Evolutionary conservation across 2,888 invertebrate species (phyloP), one percentile per base, ranked within the genome.

Genomic region (Temnothorax unifasciatus): DNA sequence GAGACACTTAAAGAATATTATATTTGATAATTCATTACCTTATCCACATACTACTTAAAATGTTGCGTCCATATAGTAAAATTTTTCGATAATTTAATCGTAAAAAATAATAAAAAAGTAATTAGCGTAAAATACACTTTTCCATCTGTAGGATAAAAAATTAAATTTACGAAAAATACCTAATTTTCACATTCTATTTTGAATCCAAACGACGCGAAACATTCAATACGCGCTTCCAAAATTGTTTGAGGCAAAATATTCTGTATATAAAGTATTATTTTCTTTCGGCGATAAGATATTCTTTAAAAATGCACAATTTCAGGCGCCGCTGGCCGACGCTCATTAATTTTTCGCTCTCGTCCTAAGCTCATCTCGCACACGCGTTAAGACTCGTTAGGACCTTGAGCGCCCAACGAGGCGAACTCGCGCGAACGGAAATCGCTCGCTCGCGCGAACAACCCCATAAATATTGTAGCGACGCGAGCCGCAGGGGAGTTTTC

Each of bases 381-480:
- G 90, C 89, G 90, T 89, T 91, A 90, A 90, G 87, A 91, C 87
- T 91, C 86, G 90, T 87, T 90, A 91, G 89, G 90, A 91, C 90
- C 90, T 92, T 92, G 91, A 90, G 90, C 90, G 92, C 85, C 87
- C 92, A 93, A 90, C 93, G 91, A 89, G 91, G 92, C 93, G 93
- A 92, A 79, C 90, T 90, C 92, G 93, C 93, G 91, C 93, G 92
- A 93, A 90, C 92, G 93, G 92, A 92, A 93, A 93, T 93, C 93
- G 92, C 91, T 86, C 89, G 91, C 91, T 92, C 92, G 92, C 92
- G 92, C 93, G 92, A 92, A 92, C 92, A 92, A 92, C 93, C 92
- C 92, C 89, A 92, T 92, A 93, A 93, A 93, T 93, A 93, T 93
- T 93, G 91, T 90, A 91, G 90, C 90, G 92, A 90, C 90, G 91